Conservation (phyloP, 1,140 invertebrate species). For the Zaprionus camerounensis region DNA sequence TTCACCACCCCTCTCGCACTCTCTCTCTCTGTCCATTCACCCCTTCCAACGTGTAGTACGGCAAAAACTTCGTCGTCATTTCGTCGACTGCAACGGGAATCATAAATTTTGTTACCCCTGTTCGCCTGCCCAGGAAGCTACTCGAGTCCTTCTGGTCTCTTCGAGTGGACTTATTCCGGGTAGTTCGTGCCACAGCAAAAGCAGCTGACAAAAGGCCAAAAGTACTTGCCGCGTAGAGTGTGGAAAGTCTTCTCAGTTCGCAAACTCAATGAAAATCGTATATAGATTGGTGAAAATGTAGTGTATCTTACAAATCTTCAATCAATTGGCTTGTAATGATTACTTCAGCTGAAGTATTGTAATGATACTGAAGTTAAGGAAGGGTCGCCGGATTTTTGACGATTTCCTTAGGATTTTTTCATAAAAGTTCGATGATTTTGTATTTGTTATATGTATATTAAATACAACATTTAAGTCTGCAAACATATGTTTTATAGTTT, state of each 20-base stretch:
- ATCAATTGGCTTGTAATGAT: background rate
- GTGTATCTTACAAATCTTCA: background rate
- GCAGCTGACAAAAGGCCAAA: constrained; percentile 31
- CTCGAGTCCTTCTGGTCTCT: constrained; percentile 28
- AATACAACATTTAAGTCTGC: too few species aligned
- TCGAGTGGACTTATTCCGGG: constrained; percentile 33
- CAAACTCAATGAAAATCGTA: constrained; percentile 14
- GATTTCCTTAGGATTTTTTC: too few species aligned
- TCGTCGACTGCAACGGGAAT: constrained; percentile 66
- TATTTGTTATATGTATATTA: too few species aligned
- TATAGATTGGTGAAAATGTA: background rate
- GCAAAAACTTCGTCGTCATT: constrained; percentile 80
- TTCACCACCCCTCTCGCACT: background rate
- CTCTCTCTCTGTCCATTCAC: constrained; percentile 1
- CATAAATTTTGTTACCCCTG: constrained; percentile 79
- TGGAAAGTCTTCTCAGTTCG: constrained; percentile 18
- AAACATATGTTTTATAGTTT: too few species aligned
- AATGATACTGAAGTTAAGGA: background rate
- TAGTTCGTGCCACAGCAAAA: constrained; percentile 37
- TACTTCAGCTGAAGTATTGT: background rate
- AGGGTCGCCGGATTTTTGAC: too few species aligned
- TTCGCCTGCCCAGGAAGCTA: background rate
- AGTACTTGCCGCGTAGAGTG: background rate
- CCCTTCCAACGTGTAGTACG: constrained; percentile 20
- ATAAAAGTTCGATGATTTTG: too few species aligned